Conservation (phyloP, 2,113 vertebrate species). For the Anseranas semipalmata region DNA sequence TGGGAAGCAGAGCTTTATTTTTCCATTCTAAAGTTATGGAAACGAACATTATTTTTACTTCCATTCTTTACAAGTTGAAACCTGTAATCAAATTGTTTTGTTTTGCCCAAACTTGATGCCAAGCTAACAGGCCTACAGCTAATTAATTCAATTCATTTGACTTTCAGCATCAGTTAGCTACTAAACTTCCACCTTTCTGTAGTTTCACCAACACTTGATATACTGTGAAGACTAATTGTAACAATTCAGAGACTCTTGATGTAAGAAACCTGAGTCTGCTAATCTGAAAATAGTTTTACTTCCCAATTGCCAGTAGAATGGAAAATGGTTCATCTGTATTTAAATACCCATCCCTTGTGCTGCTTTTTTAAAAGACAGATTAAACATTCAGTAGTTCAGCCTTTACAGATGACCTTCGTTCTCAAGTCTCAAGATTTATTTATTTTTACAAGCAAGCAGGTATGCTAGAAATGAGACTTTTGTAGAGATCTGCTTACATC, state of each 20-base stretch:
- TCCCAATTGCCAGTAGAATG: background rate
- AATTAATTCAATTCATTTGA: background rate
- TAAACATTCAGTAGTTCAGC: background rate
- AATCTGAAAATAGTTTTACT: background rate
- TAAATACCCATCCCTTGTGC: background rate
- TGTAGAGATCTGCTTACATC: background rate
- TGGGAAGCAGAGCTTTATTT: background rate
- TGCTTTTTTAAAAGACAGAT: background rate
- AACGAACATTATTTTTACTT: background rate
- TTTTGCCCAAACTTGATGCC: background rate
- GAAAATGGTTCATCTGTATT: background rate
- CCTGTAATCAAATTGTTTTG: fast-evolving
- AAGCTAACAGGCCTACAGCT: background rate
- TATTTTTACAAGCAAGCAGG: background rate
- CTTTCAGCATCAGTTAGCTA: background rate
- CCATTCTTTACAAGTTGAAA: background rate
- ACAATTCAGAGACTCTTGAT: background rate
- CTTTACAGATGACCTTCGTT: background rate
- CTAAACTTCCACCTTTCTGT: background rate
- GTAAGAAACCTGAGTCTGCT: background rate
- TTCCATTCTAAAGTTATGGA: background rate
- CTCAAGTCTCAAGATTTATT: background rate
- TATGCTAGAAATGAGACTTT: background rate
- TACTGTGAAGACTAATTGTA: too few species aligned
- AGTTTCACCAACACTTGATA: too few species aligned